Percentiles rank a stretch among this genome's conserved stretches.
Conservation (phyloP, 2,113 vertebrate genomes). For the Thalassarche chlororhynchos region DNA sequence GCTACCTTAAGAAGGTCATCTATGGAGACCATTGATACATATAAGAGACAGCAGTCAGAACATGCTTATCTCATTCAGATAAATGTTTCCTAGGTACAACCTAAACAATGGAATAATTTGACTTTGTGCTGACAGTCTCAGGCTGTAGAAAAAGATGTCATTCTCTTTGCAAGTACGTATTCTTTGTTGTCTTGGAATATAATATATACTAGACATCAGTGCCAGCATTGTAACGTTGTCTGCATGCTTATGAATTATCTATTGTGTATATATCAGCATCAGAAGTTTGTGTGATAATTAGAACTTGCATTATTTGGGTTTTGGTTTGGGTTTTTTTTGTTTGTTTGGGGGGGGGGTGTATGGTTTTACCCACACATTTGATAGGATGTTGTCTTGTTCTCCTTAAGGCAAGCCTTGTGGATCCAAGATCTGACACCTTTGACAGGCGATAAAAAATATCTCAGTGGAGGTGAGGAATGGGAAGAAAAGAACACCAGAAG, state of each 20-base stretch:
- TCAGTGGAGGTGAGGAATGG: neutral
- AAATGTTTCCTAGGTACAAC: neutral
- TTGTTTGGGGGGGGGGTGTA: neutral
- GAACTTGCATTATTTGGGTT: neutral
- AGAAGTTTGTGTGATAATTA: neutral
- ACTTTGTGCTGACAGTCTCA: neutral
- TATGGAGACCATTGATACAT: neutral
- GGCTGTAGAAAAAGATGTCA: neutral
- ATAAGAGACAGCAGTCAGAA: neutral
- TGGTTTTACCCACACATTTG: neutral
- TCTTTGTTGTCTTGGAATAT: neutral
- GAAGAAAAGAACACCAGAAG: neutral
- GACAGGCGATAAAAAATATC: neutral
- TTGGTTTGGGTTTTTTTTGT: neutral
- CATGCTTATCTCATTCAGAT: neutral
- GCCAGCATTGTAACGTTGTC: neutral
- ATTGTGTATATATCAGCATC: neutral
- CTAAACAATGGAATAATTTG: neutral
- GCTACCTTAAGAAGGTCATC: neutral
- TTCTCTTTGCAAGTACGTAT: neutral
- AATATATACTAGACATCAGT: neutral
- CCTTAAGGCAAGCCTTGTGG: neutral
- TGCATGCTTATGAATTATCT: neutral
- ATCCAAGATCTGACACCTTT: neutral
- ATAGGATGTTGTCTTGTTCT: neutral